Conservation (phyloP, 2,113 vertebrate species). For the Synchiropus splendidus region DNA sequence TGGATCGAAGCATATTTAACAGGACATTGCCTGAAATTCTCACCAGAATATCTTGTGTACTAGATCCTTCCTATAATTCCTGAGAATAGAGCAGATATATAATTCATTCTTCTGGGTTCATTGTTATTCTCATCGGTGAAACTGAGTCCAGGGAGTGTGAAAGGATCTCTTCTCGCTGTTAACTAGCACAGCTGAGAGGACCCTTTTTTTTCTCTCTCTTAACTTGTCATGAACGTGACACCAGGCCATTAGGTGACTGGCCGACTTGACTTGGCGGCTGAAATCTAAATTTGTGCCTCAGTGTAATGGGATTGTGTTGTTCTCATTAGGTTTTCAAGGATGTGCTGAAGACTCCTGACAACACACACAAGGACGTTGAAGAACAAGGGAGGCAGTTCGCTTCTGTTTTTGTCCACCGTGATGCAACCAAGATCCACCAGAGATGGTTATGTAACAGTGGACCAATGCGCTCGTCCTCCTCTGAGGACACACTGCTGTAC, state of each 20-base stretch:
- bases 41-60: constrained; percentile 25
- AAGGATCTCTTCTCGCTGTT: constrained; percentile 33
- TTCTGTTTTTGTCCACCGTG: constrained; percentile 1
- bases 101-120: constrained; percentile 49
- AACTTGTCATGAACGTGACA: constrained; percentile 35
- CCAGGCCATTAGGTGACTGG: constrained; percentile 35
- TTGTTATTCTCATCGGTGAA: constrained; percentile 54
- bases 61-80: constrained; percentile 39
- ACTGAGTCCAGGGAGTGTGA: constrained; percentile 33
- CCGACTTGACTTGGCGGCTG: constrained; percentile 15
- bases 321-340: constrained; percentile 21
- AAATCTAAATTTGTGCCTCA: constrained; percentile 2
- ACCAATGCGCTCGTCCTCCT: too few relatives aligned
- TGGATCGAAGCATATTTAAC: too few relatives aligned
- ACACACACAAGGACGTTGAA: constrained; percentile 8
- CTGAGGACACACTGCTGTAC: too few relatives aligned
- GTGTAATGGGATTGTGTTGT: constrained; percentile 1
- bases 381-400: constrained; percentile 3
- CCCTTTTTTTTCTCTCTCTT: constrained; percentile 25
- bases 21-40: constrained; percentile 40
- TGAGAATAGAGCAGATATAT: constrained; percentile 15
- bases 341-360: background rate
- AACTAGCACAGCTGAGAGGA: constrained; percentile 36
- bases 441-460: constrained; percentile 2
- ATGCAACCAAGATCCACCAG: constrained; percentile 1